phyloP scores from a whole-genome alignment of 1,140 invertebrate genomes.

The Drosophila neocordata region DNA sequence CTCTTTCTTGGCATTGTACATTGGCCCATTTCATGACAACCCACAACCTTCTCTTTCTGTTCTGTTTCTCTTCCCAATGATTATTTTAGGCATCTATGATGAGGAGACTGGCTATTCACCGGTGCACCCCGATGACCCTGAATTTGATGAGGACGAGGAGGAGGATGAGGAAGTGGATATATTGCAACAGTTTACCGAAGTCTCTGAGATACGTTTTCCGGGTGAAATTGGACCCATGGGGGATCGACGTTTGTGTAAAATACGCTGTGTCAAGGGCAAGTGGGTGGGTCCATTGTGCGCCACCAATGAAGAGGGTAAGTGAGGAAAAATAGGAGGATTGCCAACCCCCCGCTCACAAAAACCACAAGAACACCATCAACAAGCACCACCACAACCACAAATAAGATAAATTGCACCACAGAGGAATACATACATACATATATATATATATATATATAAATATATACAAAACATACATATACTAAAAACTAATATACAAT shows the following conservation, averaged over 20 bases:
- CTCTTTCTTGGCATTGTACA: conserved; percentile 74
- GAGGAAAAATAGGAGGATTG: conserved; percentile 21
- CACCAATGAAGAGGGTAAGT: conserved; percentile 83
- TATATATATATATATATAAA: conserved; percentile 32
- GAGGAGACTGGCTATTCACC: conserved; percentile 75
- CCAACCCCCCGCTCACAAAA: conserved; percentile 19
- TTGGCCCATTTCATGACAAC: conserved; percentile 79
- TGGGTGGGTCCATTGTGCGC: conserved; percentile 91
- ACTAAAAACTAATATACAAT: conserved; percentile 51
- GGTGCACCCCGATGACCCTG: conserved; percentile 70
- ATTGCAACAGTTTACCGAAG: conserved; percentile 79
- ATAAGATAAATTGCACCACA: conserved; percentile 21
- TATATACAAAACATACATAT: conserved; percentile 41
- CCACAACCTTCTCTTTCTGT: conserved; percentile 68
- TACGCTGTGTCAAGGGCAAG: conserved; percentile 90
- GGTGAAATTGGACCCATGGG: conserved; percentile 87
- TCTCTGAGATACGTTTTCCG: conserved; percentile 87
- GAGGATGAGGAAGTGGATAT: conserved; percentile 80
- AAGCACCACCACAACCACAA: conserved; percentile 25
- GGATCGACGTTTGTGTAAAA: conserved; percentile 89
- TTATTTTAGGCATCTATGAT: conserved; percentile 71
- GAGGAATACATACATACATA: conserved; percentile 37
- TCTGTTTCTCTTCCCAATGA: conserved; percentile 38
- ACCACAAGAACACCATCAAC: conserved; percentile 14
- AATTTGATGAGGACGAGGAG: conserved; percentile 77